phyloP scores from a whole-genome alignment of 2,113 vertebrate genomes.

The Phoenicopterus ruber region DNA sequence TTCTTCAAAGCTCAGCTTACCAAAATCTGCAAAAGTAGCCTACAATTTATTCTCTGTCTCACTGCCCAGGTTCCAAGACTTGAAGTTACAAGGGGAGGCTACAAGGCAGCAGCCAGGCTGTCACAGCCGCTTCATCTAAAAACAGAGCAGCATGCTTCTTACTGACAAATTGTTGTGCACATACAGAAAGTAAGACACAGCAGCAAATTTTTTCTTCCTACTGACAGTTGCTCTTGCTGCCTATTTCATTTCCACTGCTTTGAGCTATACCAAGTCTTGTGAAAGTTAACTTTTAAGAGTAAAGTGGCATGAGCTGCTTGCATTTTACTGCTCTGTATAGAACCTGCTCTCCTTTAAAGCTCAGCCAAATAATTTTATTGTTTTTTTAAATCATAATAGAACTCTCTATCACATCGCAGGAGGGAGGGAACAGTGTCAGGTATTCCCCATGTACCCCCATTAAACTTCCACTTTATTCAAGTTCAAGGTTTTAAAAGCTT shows the following conservation, averaged over 20 bases:
- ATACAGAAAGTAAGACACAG: neutral
- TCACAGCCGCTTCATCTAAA: neutral
- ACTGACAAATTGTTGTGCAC: neutral
- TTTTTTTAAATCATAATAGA: neutral
- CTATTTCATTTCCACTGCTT: neutral
- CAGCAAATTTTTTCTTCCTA: neutral
- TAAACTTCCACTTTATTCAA: neutral
- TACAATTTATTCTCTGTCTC: neutral
- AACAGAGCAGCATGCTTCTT: neutral
- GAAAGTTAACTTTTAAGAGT: neutral
- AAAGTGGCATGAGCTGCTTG: neutral
- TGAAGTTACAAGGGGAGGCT: neutral
- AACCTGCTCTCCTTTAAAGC: neutral
- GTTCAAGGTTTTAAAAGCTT: neutral
- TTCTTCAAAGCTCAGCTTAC: neutral
- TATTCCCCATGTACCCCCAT: neutral
- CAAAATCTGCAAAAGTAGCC: neutral
- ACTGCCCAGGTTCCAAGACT: neutral
- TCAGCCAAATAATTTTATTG: neutral
- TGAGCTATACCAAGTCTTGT: neutral
- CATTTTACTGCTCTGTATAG: neutral
- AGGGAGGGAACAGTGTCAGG: neutral
- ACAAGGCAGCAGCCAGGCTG: neutral
- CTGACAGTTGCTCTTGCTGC: neutral
- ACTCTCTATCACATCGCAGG: neutral